Percentiles rank a stretch among this genome's conserved stretches.
These are phyloP conservation scores for Volucella zonaria DNA, from an alignment of 2,888 invertebrate genomes.

Conservation along the genomic window DNA sequence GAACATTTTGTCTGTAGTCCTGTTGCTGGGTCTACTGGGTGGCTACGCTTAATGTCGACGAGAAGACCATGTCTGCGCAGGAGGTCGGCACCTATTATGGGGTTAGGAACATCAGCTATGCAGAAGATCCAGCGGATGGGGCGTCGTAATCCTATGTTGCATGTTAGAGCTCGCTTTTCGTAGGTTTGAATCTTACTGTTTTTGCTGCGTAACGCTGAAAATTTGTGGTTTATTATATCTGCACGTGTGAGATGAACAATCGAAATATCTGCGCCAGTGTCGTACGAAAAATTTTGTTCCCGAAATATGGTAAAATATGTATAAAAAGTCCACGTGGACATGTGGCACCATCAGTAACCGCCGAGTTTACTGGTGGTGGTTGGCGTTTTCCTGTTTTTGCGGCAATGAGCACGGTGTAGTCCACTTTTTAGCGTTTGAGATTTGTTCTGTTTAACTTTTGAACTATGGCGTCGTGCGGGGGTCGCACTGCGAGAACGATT, in stretches of 20 bases:
- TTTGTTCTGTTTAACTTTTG: background rate
- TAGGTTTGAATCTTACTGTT: too few species aligned
- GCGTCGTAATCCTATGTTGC: background rate
- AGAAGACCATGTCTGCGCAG: background rate
- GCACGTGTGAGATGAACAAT: too few species aligned
- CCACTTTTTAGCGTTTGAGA: background rate
- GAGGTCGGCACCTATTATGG: constrained; percentile 9
- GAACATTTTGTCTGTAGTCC: background rate
- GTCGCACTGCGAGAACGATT: too few species aligned
- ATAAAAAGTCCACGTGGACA: too few species aligned
- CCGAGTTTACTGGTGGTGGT: constrained; percentile 17
- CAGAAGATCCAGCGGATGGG: constrained; percentile 2
- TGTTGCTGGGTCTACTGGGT: background rate
- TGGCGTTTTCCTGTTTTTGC: constrained; percentile 18
- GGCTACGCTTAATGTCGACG: background rate
- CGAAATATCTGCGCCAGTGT: too few species aligned
- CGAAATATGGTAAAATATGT: too few species aligned
- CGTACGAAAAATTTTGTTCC: too few species aligned
- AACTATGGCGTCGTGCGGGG: too few species aligned
- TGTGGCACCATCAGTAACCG: constrained; percentile 1
- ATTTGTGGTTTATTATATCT: too few species aligned
- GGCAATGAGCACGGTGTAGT: constrained; percentile 22
- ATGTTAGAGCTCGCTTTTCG: too few species aligned
- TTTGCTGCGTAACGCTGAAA: too few species aligned
- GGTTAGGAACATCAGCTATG: background rate